Conservation (phyloP, 2,797 vertebrate genomes). For the Ptychadena robeensis region DNA sequence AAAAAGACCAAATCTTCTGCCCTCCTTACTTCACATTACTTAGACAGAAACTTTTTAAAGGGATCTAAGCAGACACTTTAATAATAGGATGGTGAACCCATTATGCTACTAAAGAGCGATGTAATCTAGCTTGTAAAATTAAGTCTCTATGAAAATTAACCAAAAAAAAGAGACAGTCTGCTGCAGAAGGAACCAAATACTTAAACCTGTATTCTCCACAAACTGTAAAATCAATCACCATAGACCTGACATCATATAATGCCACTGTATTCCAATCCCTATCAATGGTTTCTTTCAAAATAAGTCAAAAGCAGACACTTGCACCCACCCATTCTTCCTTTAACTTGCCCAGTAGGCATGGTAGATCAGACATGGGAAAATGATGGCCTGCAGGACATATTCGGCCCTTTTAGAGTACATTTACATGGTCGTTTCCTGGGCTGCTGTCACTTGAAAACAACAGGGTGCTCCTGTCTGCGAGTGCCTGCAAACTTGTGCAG, state of each 20-base stretch:
- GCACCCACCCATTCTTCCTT: too few species aligned
- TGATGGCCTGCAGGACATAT: too few species aligned
- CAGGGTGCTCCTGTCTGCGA: too few species aligned
- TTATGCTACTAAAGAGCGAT: slow-evolving; percentile 2
- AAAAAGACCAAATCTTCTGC: slow-evolving; percentile 63
- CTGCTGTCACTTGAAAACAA: too few species aligned
- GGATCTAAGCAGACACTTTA: slow-evolving; percentile 64
- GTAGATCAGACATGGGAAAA: too few species aligned
- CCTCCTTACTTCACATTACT: slow-evolving; percentile 20
- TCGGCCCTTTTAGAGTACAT: too few species aligned
- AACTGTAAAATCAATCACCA: background rate
- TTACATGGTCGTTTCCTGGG: too few species aligned
- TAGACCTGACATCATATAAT: background rate
- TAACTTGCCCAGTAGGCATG: background rate
- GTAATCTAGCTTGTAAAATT: slow-evolving; percentile 14
- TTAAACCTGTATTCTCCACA: background rate
- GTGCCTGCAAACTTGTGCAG: too few species aligned
- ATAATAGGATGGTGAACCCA: slow-evolving; percentile 56
- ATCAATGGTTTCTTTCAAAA: background rate
- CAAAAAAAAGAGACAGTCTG: background rate
- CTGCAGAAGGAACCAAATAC: background rate
- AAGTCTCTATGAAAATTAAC: background rate
- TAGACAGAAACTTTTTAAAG: slow-evolving; percentile 60
- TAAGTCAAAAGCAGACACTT: background rate
- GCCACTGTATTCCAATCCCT: background rate